phyloP scores from a whole-genome alignment of 2,888 invertebrate genomes.

The Melieria picta region DNA sequence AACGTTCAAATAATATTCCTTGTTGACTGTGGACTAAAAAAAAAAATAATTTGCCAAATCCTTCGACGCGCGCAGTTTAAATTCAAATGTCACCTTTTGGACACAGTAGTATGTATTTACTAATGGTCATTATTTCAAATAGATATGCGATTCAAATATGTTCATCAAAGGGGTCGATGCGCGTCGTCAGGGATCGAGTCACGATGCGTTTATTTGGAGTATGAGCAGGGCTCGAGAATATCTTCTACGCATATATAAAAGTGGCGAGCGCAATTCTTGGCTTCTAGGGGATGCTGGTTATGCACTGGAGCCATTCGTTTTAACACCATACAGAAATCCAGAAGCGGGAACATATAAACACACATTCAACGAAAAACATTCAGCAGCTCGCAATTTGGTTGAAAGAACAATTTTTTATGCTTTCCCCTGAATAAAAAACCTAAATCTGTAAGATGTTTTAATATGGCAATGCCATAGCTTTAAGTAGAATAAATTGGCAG shows the following conservation, averaged over 20 bases:
- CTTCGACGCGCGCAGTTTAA: no score
- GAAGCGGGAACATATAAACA: no score
- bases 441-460: no score
- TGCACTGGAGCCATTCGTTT: conserved; percentile 29
- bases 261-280: conserved; percentile 20
- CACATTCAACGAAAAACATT: neutral
- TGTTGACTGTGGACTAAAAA: no score
- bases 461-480: no score
- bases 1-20: no score
- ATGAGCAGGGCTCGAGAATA: conserved; percentile 20
- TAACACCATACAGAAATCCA: neutral
- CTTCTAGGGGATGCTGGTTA: conserved; percentile 35
- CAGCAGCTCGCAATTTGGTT: no score
- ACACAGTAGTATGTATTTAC: neutral
- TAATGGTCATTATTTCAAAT: neutral
- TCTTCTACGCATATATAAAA: conserved; percentile 15
- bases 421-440: no score
- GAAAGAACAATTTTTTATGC: no score
- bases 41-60: no score
- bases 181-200: conserved; percentile 5
- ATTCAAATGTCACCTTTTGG: no score
- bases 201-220: conserved; percentile 29
- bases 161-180: neutral
- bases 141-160: neutral
- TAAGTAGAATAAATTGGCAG: no score